Conservation (phyloP, 2,797 vertebrate genomes). For the Gobio occitaniae region DNA sequence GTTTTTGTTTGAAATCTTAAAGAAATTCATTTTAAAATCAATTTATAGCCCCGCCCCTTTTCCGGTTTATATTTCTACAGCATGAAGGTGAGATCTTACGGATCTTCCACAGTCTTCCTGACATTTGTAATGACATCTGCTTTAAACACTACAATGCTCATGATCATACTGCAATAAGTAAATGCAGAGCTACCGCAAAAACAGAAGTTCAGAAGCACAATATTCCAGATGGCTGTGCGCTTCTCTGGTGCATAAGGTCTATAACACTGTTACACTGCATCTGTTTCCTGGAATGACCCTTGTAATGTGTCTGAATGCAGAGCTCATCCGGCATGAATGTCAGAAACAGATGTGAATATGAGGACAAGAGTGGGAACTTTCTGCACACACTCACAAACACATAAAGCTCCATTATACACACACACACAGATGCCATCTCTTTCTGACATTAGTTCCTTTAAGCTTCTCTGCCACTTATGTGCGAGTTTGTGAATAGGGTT, state of each 20-base stretch:
- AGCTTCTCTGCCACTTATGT: not conserved
- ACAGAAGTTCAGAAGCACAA: not conserved
- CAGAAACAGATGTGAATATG: slow-evolving; percentile 36
- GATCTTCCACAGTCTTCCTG: not conserved
- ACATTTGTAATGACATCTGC: not conserved
- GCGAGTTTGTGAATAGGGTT: not conserved
- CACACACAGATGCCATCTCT: not conserved
- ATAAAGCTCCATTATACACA: not conserved
- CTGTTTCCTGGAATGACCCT: not conserved
- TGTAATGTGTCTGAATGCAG: slow-evolving; percentile 28
- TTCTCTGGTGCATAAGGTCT: not conserved
- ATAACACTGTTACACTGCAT: not conserved
- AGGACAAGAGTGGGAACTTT: slow-evolving; percentile 54
- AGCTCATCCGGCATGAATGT: slow-evolving; percentile 15
- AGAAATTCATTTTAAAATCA: not conserved
- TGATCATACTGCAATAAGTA: too few species aligned
- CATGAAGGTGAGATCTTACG: not conserved
- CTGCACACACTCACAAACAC: slow-evolving; percentile 31
- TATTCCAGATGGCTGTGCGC: not conserved
- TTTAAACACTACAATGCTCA: not conserved
- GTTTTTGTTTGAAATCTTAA: not conserved
- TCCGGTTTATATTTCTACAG: not conserved
- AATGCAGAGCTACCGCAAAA: not conserved
- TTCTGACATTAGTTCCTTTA: not conserved
- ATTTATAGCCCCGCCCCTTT: not conserved